Conservation (phyloP, 2,113 vertebrate species). For the Vidua macroura region DNA sequence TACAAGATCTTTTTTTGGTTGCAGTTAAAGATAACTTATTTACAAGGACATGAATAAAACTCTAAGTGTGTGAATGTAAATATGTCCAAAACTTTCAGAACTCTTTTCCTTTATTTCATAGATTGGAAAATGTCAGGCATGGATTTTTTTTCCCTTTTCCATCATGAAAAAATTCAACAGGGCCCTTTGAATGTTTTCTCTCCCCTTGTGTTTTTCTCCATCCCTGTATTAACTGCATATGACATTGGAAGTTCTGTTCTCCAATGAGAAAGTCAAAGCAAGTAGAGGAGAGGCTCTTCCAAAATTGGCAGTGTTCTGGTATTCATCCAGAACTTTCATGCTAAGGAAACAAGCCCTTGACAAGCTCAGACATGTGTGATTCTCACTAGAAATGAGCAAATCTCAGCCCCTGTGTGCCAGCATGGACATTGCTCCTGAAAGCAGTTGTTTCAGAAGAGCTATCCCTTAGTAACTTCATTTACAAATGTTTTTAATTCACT, state of each 20-base stretch:
- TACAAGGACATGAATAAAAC: background rate
- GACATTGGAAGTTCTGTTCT: background rate
- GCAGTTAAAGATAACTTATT: conserved; percentile 47
- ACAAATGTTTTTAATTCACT: background rate
- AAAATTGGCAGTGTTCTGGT: background rate
- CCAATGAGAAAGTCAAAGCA: background rate
- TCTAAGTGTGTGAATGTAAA: conserved; percentile 3
- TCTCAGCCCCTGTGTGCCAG: background rate
- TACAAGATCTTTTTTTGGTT: conserved; percentile 11
- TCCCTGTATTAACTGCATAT: background rate
- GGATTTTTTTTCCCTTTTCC: background rate
- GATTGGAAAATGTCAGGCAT: background rate
- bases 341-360: background rate
- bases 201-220: background rate
- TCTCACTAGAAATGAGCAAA: background rate
- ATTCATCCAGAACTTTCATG: background rate
- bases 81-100: background rate
- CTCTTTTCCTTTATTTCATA: background rate
- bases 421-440: background rate
- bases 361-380: background rate
- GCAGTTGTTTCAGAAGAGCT: background rate
- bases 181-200: background rate
- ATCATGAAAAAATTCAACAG: conserved; percentile 1
- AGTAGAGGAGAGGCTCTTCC: background rate
- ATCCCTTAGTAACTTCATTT: background rate